Conservation (phyloP, 1,140 invertebrate species). For the Agraylea sexmaculata region DNA sequence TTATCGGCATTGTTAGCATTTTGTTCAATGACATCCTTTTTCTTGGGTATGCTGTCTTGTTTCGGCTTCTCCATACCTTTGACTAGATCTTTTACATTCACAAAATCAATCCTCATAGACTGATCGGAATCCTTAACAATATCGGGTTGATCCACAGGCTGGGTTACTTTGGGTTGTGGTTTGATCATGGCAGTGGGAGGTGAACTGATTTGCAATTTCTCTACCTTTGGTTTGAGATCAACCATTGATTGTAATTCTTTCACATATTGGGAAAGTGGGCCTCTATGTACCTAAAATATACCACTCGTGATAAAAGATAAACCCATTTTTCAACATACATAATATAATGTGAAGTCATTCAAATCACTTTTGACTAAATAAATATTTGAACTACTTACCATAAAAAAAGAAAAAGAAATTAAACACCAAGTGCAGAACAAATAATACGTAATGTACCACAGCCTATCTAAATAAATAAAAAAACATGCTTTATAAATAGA, state of each 20-base stretch:
- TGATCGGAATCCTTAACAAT: constrained; percentile 26
- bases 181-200: constrained; percentile 24
- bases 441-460: too few relatives aligned
- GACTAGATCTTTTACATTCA: constrained; percentile 39
- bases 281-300: constrained; percentile 33
- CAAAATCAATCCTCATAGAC: constrained; percentile 36
- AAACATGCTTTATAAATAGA: neutral
- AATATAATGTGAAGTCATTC: neutral
- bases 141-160: constrained; percentile 21
- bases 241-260: constrained; percentile 34
- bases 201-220: constrained; percentile 24
- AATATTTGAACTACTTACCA: constrained; percentile 8
- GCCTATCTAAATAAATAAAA: neutral
- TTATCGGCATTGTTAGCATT: constrained; percentile 30
- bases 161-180: constrained; percentile 24
- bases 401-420: too few relatives aligned
- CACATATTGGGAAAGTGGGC: constrained; percentile 32
- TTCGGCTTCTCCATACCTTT: constrained; percentile 36
- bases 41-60: constrained; percentile 29
- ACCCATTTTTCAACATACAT: too few relatives aligned
- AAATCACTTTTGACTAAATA: constrained; percentile 6
- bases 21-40: constrained; percentile 30
- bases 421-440: too few relatives aligned
- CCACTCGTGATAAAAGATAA: too few relatives aligned
- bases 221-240: constrained; percentile 26